Evolutionary conservation across 92 coral and sea anemone genomes (phyloP).

Genomic region (Phenganax stokvisi): DNA sequence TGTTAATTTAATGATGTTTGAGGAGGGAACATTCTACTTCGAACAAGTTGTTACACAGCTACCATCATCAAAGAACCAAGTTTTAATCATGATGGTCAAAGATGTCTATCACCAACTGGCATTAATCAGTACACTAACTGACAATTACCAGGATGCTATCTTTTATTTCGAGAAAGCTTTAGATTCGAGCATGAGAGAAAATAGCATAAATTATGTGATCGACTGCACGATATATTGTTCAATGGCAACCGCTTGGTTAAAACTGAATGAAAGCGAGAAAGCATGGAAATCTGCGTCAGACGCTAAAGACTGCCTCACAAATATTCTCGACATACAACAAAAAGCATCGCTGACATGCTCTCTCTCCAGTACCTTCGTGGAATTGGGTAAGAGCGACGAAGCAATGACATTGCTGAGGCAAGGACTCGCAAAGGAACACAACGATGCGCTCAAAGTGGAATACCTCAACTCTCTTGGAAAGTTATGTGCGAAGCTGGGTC

Average conservation of each 20-base stretch:
- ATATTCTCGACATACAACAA: not conserved
- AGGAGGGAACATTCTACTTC: slow-evolving; percentile 22
- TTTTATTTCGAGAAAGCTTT: slow-evolving; percentile 1
- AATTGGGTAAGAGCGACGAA: slow-evolving; percentile 15
- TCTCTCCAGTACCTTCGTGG: not conserved
- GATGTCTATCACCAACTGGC: slow-evolving; percentile 6
- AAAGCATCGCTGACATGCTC: not conserved
- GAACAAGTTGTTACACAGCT: not conserved
- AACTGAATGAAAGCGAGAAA: not conserved
- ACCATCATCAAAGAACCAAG: not conserved
- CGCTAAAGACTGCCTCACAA: slow-evolving; percentile 9
- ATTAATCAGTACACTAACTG: not conserved
- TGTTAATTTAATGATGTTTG: not conserved
- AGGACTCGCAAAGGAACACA: not conserved
- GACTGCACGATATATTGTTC: not conserved
- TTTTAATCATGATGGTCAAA: not conserved
- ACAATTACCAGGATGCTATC: not conserved
- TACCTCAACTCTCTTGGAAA: slow-evolving; percentile 14
- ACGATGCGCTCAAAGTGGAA: not conserved
- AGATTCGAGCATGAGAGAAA: not conserved
- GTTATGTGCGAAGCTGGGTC: slow-evolving; percentile 1
- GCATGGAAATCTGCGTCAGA: slow-evolving; percentile 10
- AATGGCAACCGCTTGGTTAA: slow-evolving; percentile 3
- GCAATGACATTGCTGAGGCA: not conserved
- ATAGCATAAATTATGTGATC: not conserved